A percentile compares a stretch with the other conserved stretches of the same genome.
These are phyloP conservation scores for Acanthurus lineatus DNA, from an alignment of 2,797 vertebrate genomes.

Conservation along the genomic window DNA sequence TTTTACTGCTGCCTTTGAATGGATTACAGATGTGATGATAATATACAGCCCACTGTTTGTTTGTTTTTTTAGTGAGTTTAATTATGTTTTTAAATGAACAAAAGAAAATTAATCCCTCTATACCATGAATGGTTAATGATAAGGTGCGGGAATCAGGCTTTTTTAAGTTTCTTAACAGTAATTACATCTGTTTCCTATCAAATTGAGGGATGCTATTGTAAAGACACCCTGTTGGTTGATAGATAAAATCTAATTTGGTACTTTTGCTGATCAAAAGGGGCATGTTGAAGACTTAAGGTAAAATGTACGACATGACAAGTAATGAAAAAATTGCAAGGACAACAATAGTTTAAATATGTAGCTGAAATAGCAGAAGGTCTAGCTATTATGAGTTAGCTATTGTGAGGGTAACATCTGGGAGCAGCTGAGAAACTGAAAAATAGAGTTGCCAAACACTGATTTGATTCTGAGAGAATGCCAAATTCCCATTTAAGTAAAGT, in stretches of 20 bases:
- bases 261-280: constrained; percentile 18
- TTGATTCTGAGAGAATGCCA: neutral
- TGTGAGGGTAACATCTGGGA: neutral
- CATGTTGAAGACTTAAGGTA: neutral
- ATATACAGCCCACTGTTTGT: neutral
- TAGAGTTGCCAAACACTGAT: neutral
- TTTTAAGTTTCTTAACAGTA: constrained; percentile 10
- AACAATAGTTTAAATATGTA: neutral
- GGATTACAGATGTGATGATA: constrained; percentile 3
- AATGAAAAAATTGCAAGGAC: neutral
- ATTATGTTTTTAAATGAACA: constrained; percentile 15
- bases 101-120: constrained; percentile 7
- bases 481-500: constrained; percentile 6
- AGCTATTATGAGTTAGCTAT: neutral
- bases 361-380: neutral
- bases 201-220: constrained; percentile 22
- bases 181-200: constrained; percentile 18
- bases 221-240: constrained; percentile 11
- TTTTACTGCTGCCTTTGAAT: constrained; percentile 8
- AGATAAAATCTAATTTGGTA: constrained; percentile 26
- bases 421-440: neutral
- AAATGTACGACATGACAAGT: neutral
- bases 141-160: neutral
- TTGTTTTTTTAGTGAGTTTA: constrained; percentile 31
- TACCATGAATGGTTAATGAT: constrained; percentile 19